These are phyloP conservation scores for Solea senegalensis DNA, from an alignment of 2,113 vertebrate genomes.

Conservation along the genomic window DNA sequence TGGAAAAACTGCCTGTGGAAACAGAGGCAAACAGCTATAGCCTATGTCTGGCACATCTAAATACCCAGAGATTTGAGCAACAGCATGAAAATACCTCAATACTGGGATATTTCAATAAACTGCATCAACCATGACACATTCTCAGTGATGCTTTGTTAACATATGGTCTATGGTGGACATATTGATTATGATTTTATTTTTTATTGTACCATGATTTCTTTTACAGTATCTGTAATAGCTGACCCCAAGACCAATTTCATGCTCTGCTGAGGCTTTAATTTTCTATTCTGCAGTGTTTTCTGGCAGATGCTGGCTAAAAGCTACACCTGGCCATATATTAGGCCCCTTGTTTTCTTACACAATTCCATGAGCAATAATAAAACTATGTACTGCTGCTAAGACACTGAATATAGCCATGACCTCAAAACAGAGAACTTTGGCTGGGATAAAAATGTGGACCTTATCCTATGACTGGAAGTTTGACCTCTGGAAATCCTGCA, in stretches of 20 bases:
- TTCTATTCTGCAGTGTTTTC: neutral
- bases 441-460: slow-evolving; percentile 68
- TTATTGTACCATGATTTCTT: neutral
- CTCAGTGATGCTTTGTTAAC: neutral
- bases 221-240: neutral
- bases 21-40: too few relatives aligned
- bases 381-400: slow-evolving; percentile 21
- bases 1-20: too few relatives aligned
- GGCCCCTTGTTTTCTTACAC: neutral
- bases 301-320: neutral
- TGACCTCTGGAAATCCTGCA: slow-evolving; percentile 76
- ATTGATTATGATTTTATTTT: neutral
- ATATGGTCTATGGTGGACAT: neutral
- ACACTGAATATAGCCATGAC: slow-evolving; percentile 42
- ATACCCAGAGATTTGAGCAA: neutral
- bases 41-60: too few relatives aligned
- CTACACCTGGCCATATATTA: neutral
- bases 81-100: neutral
- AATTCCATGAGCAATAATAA: slow-evolving; percentile 14
- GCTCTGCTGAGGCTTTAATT: neutral
- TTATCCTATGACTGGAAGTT: slow-evolving; percentile 66
- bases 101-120: neutral
- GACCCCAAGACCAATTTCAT: neutral
- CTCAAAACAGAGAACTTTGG: slow-evolving; percentile 51
- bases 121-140: neutral